Percentiles rank a stretch among this genome's conserved stretches.
Evolutionary conservation across 1,140 invertebrate genomes (phyloP).

Genomic region (Cydia pomonella): DNA sequence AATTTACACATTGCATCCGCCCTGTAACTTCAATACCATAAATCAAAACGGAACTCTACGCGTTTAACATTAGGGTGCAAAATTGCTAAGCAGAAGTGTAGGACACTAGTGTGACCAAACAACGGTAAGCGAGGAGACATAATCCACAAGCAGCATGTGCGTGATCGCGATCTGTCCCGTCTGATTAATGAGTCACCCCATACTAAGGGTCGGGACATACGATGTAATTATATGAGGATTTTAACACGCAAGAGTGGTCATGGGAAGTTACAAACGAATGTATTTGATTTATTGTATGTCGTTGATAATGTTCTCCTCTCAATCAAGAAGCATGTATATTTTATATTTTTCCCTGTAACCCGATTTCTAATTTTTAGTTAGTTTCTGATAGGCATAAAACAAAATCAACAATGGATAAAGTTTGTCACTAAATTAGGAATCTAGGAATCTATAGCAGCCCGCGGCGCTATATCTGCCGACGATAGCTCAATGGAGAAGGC

Average conservation of each 20-base stretch:
- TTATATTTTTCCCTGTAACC: too few species aligned
- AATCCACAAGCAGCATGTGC: conserved; percentile 57
- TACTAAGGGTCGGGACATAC: conserved; percentile 2
- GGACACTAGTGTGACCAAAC: conserved; percentile 43
- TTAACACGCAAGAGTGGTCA: conserved; percentile 8
- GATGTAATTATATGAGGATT: conserved; percentile 61
- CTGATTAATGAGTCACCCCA: conserved; percentile 61
- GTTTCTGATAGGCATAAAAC: too few species aligned
- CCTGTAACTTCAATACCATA: not conserved
- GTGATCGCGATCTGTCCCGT: conserved; percentile 56
- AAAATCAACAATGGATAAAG: too few species aligned
- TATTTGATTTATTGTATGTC: not conserved
- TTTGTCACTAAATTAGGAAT: too few species aligned
- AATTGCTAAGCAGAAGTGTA: conserved; percentile 37
- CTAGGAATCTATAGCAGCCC: too few species aligned
- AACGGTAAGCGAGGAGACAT: conserved; percentile 51
- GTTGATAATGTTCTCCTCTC: not conserved
- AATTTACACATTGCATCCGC: conserved; percentile 7
- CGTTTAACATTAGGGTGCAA: not conserved
- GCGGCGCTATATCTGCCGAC: too few species aligned
- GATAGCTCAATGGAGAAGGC: too few species aligned
- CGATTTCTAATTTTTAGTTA: too few species aligned
- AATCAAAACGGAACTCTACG: not conserved
- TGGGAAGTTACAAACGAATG: not conserved
- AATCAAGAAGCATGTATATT: not conserved